A percentile compares a stretch with the other conserved stretches of the same genome.
Evolutionary conservation across 2,113 vertebrate genomes (phyloP).

Genomic region (Orycteropus afer): DNA sequence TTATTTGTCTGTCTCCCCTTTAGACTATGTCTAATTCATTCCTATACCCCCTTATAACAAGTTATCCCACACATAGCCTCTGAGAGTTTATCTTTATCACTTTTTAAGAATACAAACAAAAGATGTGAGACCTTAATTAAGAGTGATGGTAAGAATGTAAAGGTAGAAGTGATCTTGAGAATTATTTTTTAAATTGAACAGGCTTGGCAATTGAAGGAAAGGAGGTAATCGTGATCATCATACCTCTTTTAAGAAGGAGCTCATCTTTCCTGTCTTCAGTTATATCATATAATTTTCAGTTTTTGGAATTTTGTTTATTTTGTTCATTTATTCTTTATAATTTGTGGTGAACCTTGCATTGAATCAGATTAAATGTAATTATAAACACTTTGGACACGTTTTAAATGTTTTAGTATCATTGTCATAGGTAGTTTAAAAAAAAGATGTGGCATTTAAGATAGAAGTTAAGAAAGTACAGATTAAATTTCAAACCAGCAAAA

Average conservation of each 20-base stretch:
- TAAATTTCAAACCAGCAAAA: slow-evolving; percentile 79
- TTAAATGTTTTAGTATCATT: not conserved
- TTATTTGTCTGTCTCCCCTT: not conserved
- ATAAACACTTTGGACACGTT: not conserved
- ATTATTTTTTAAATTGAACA: slow-evolving; percentile 14
- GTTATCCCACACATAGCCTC: not conserved
- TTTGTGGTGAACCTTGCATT: not conserved
- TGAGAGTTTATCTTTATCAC: not conserved
- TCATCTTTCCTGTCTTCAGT: not conserved
- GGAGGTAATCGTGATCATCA: not conserved
- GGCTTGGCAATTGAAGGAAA: not conserved
- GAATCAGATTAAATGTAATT: slow-evolving; percentile 18
- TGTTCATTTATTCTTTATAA: slow-evolving; percentile 8
- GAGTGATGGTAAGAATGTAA: not conserved
- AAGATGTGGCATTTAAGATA: not conserved
- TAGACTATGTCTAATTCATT: not conserved
- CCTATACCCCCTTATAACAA: not conserved
- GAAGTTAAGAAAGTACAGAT: slow-evolving; percentile 63
- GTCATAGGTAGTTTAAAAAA: not conserved
- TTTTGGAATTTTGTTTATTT: slow-evolving; percentile 1
- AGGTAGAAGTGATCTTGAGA: not conserved
- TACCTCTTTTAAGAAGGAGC: not conserved
- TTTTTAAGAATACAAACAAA: slow-evolving; percentile 23
- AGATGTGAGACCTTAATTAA: slow-evolving; percentile 8
- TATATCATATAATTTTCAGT: not conserved